Evolutionary conservation across 2,888 invertebrate species (phyloP).

Genomic region (Nezara viridula): DNA sequence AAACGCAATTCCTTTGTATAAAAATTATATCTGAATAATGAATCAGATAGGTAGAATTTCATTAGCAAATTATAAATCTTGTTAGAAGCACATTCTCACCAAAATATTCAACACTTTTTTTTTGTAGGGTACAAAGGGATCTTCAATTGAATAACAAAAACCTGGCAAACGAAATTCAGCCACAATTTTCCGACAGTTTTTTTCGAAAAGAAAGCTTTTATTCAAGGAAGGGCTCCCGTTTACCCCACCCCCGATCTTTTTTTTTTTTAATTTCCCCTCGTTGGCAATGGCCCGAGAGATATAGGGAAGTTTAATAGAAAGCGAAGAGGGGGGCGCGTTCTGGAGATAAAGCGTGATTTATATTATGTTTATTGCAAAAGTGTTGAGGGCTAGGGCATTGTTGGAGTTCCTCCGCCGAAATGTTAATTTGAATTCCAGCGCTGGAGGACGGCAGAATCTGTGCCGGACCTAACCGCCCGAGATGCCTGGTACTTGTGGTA

Average conservation of each 20-base stretch:
- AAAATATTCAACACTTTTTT: neutral
- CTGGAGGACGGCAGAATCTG: neutral
- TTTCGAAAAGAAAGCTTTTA: constrained; percentile 10
- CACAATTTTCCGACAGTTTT: neutral
- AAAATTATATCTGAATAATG: no score
- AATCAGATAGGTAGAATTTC: neutral
- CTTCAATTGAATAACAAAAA: neutral
- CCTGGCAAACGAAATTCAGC: neutral
- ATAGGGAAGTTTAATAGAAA: constrained; percentile 47
- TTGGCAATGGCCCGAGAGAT: constrained; percentile 47
- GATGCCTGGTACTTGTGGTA: constrained; percentile 30
- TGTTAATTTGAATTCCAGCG: constrained; percentile 44
- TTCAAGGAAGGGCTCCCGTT: constrained; percentile 6
- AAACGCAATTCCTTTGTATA: no score
- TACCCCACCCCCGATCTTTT: neutral
- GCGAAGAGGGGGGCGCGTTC: neutral
- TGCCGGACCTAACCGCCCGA: constrained; percentile 12
- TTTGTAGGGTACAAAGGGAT: neutral
- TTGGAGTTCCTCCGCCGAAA: constrained; percentile 46
- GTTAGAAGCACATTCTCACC: neutral
- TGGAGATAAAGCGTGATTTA: constrained; percentile 47
- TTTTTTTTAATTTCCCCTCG: constrained; percentile 38
- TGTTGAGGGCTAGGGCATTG: constrained; percentile 25
- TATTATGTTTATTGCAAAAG: constrained; percentile 48
- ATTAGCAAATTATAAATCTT: neutral